phyloP scores from a whole-genome alignment of 2,113 vertebrate species.

The Clarias gariepinus region DNA sequence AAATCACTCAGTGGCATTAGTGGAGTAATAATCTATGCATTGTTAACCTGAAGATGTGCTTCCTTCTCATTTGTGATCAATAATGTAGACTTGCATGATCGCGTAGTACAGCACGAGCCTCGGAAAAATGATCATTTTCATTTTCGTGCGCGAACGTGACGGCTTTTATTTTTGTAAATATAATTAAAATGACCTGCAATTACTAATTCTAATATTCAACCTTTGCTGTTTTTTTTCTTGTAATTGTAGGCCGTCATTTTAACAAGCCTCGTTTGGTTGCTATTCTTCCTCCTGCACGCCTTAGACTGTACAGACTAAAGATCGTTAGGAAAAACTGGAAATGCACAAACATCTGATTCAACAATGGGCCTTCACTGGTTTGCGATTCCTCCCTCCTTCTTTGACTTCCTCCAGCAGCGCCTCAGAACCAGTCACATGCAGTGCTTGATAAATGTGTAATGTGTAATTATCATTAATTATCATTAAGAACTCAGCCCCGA shows the following conservation, averaged over 20 bases:
- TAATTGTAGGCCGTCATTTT: background rate
- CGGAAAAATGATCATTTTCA: conserved; percentile 27
- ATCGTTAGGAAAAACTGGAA: background rate
- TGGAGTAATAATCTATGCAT: conserved; percentile 38
- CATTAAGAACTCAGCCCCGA: conserved; percentile 54
- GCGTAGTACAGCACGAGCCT: background rate
- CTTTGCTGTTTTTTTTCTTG: background rate
- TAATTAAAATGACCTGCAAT: conserved; percentile 30
- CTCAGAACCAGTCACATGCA: conserved; percentile 47
- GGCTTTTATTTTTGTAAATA: conserved; percentile 33
- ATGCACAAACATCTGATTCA: conserved; percentile 44
- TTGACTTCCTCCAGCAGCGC: conserved; percentile 42
- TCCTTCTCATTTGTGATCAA: conserved; percentile 47
- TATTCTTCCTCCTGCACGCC: background rate
- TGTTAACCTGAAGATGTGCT: conserved; percentile 40
- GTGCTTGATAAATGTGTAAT: conserved; percentile 59
- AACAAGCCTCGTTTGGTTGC: background rate
- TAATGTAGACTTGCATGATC: conserved; percentile 27
- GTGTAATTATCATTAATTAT: conserved; percentile 56
- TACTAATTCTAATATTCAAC: conserved; percentile 22
- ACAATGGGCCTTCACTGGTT: conserved; percentile 51
- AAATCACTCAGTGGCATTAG: conserved; percentile 43
- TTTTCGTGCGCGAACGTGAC: background rate
- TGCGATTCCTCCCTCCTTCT: conserved; percentile 29
- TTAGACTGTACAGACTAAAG: conserved; percentile 11